Base-by-base conservation (phyloP, 2,797 vertebrate species). In the Euthynnus affinis region DNA sequence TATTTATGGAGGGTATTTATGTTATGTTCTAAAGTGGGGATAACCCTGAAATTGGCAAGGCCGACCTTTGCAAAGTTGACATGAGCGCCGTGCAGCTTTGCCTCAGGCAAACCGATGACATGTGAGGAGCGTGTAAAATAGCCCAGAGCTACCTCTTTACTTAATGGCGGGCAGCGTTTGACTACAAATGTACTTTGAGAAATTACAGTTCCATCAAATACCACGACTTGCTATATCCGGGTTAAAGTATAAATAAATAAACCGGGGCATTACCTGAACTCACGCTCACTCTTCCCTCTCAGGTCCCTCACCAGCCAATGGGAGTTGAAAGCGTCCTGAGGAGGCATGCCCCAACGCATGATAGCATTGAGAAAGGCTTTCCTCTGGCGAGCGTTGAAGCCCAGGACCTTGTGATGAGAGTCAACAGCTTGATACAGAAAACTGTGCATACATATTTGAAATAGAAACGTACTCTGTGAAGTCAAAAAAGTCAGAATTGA, bases 301-400 rank as follows among this genome's bases (percentile, higher is more conserved):
- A 99, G 96, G 87, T 99, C 98, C 51, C 98, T 92, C 51, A 99
- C 98, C 80, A 99, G 96, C 98, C 98, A 99, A 69, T 99, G 97
- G 15, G 98, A 99, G 94, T 98, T 99, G 95, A 99, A 99, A 70
- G 98, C 98, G 0, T 99, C 98, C 93, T 99, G 98, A 9, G 98
- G 98, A 0, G 98, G 98, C 98, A 99, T 99, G 13, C 98, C 98
- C 98, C 98, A 99, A 79, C 98, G 97, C 98, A 99, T 99, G 92
- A 99, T 99, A 75, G 98, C 98, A 0, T 99, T 99, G 62, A 99
- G 93, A 91, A 99, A 99, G 0, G 98, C 98, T 87, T 99, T 99
- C 85, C 98, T 95, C 93, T 99, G 98, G 0, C 98, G 96, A 32
- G 98, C 97, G 0, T 99, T 99, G 93, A 99, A 99, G 42, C 98